Conservation (phyloP, 2,113 vertebrate genomes). For the Diglossa brunneiventris region DNA sequence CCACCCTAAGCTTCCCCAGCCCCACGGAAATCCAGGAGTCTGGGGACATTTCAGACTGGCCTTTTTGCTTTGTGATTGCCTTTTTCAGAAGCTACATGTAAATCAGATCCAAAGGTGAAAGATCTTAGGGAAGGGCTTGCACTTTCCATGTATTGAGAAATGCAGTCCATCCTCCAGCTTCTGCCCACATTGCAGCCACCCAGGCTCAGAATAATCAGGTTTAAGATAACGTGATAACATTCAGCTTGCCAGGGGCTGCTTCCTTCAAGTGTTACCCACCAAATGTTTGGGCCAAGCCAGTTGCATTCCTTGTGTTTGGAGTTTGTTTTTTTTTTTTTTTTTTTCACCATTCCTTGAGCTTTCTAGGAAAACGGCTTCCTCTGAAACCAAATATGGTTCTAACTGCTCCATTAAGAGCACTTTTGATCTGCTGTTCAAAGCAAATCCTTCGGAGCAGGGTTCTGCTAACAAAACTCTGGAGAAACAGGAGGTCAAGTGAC, state of each 20-base stretch:
- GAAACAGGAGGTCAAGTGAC: not conserved
- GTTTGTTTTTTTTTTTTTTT: not conserved
- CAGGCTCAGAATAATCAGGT: not conserved
- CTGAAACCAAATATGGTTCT: not conserved
- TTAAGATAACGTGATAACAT: not conserved
- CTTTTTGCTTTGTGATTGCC: not conserved
- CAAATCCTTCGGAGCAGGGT: not conserved
- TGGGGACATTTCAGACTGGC: not conserved
- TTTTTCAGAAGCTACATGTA: not conserved
- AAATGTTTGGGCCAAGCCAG: not conserved
- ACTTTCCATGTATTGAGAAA: not conserved
- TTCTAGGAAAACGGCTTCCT: slow-evolving; percentile 28
- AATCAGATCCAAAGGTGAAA: not conserved
- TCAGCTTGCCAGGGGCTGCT: not conserved
- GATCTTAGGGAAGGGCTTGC: not conserved
- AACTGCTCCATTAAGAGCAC: not conserved
- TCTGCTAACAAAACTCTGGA: not conserved
- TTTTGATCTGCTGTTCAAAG: slow-evolving; percentile 27
- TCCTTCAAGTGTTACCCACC: not conserved
- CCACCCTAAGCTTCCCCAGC: not conserved
- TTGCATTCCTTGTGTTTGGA: not conserved
- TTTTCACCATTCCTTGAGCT: not conserved
- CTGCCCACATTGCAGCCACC: not conserved
- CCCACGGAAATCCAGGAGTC: not conserved
- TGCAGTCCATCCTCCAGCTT: not conserved